phyloP scores from a whole-genome alignment of 2,113 vertebrate species.

The Phodopus roborovskii region DNA sequence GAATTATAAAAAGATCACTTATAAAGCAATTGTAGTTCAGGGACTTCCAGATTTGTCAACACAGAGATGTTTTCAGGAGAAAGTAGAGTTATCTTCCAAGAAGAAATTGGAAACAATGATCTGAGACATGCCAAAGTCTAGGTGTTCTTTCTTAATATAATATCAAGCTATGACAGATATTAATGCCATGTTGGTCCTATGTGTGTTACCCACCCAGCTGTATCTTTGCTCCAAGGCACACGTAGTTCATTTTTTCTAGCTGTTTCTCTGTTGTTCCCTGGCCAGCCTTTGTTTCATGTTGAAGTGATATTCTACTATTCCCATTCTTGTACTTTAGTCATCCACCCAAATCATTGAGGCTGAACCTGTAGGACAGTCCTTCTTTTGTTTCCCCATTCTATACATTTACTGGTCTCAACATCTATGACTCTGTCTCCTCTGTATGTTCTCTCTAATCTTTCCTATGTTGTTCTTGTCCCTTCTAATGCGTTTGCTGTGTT shows the following conservation, averaged over 20 bases:
- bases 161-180: neutral
- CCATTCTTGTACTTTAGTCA: neutral
- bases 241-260: conserved; percentile 8
- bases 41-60: conserved; percentile 20
- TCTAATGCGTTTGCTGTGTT: neutral
- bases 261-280: neutral
- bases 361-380: neutral
- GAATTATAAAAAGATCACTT: neutral
- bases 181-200: neutral
- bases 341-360: neutral
- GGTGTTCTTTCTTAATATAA: neutral
- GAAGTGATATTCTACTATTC: neutral
- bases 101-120: neutral
- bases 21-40: neutral
- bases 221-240: neutral
- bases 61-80: conserved; percentile 9
- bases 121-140: neutral
- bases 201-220: neutral
- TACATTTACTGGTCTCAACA: neutral
- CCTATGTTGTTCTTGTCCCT: neutral
- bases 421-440: neutral
- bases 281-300: neutral
- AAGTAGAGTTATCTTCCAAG: neutral
- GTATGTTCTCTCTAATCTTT: neutral
- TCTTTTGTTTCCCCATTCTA: neutral